Evolutionary conservation across 2,113 vertebrate species (phyloP), one percentile per base, ranked within the genome.

Genomic region (Cettia cetti): DNA sequence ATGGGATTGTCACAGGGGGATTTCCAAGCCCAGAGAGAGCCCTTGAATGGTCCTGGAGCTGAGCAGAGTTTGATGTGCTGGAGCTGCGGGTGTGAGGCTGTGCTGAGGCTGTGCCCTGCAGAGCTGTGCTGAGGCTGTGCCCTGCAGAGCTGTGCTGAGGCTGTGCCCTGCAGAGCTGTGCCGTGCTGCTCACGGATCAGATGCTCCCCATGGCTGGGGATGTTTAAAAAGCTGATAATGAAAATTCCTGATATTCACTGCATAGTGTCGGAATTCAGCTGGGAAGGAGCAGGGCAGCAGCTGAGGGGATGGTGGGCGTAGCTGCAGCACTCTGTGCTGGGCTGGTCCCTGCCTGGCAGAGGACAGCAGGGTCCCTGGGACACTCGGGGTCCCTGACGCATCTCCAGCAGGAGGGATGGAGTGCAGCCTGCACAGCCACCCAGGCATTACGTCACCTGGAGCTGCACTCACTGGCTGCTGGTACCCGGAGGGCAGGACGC

Each of bases 401-500:
- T 44, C 42, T 17, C 40, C n/a, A 23, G 42, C 64, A 2, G 78
- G n/a, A 92, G 70, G 81, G 66, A 11, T 47, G 54, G 7, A 35
- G 69, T 8, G 85, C 85, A 92, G 70, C 17, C 90, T 33, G 85
- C 52, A 21, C 86, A 76, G 89, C 66, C 94, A 78, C 44, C 53
- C 71, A 27, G 54, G 88, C 93, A 89, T 92, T 91, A 96, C 94
- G 35, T 96, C 96, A 96, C 70, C 87, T 5, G 3, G 16, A 94
- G 90, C 84, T 61, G 13, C 85, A 30, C 57, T 93, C 85, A 96
- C 94, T 96, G 96, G 96, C 96, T 96, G 95, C 85, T 45, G 74
- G 40, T 37, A 91, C 87, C 82, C 57, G 13, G 88, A 87, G 95
- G 96, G 95, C 96, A 96, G 96, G 94, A 85, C 77, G 11, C 24